Base-by-base conservation (phyloP, 2,888 invertebrate species). In the Hermodice carunculata region DNA sequence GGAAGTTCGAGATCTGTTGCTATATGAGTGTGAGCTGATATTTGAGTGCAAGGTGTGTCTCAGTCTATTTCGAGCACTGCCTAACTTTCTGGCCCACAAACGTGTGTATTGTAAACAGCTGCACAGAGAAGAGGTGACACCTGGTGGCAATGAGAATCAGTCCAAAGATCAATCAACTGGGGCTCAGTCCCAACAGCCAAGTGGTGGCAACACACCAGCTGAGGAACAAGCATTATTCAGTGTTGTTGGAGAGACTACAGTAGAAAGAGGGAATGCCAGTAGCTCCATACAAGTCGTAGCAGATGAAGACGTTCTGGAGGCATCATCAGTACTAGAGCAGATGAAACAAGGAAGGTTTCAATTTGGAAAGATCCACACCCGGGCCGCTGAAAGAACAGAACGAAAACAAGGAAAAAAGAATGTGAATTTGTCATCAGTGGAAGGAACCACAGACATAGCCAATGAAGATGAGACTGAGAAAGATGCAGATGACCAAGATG, bases 71-170 rank as follows among this genome's bases (percentile, higher is more conserved):
- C 90, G 96, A 75, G 94, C 94, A 82, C 87, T 96, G 70, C 92
- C 92, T 19, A 95, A 96, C 87, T 94, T 95, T 81, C 90, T 96
- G 74, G 91, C 94, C 37, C 96, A 96, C 84, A 96, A 96, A 86
- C 89, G 95, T 65, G 90, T 91, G 42, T 96, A 92, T 83, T 96
- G 96, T 42, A 14, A 49, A 29, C 26, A 48, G 17, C 80, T 89
- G 74, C 37, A 37, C 37, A 14, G 8, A 14, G 37, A 14, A 37
- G 11, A 37, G 17, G 37, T 14, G 17, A 11, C 11, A 17, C 11
- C 37, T 37, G 37, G 37, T 11, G 8, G 37, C 37, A 11, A 37
- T 17, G 37, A 37, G 37, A 37, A 37, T 11, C 11, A 14, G 37
- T 17, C 37, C 37, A 37, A 11, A 37, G 17, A 11, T 37, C 17